These are phyloP conservation scores for Macropus fuliginosus DNA, from an alignment of 2,797 vertebrate genomes.

Conservation along the genomic window DNA sequence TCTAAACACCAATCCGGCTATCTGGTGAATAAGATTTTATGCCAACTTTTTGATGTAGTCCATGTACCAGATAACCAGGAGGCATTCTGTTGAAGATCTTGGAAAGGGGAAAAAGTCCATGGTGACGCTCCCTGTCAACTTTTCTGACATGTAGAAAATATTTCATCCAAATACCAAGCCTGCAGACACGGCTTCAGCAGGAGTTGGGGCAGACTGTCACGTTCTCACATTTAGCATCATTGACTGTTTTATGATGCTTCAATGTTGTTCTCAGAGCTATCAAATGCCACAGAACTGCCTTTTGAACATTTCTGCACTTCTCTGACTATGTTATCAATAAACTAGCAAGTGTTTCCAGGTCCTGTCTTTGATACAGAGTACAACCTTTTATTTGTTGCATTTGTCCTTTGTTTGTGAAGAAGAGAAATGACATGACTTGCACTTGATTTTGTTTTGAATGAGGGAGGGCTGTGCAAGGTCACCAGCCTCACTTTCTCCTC, in stretches of 20 bases:
- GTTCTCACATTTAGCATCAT: slow-evolving; percentile 63
- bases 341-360: slow-evolving; percentile 69
- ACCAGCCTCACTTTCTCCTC: too few relatives aligned
- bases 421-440: too few relatives aligned
- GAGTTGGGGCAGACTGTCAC: slow-evolving; percentile 18
- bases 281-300: slow-evolving; percentile 47
- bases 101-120: slow-evolving; percentile 44
- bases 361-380: slow-evolving; percentile 53
- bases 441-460: too few relatives aligned
- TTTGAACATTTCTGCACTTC: slow-evolving; percentile 69
- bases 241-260: slow-evolving; percentile 67
- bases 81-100: slow-evolving; percentile 43
- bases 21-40: slow-evolving; percentile 49
- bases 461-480: too few relatives aligned
- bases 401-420: too few relatives aligned
- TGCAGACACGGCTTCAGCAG: slow-evolving; percentile 31
- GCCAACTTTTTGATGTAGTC: slow-evolving; percentile 55
- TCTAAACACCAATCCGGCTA: slow-evolving; percentile 64
- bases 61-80: not conserved
- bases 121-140: slow-evolving; percentile 19
- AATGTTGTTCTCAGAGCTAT: slow-evolving; percentile 70
- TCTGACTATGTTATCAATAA: slow-evolving; percentile 53
- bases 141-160: slow-evolving; percentile 47
- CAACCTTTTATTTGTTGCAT: slow-evolving; percentile 43
- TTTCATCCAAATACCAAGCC: slow-evolving; percentile 43